A percentile compares a stretch with the other conserved stretches of the same genome.
These are phyloP conservation scores for Epinephelus fuscoguttatus DNA, from an alignment of 2,113 vertebrate species.

Conservation along the genomic window DNA sequence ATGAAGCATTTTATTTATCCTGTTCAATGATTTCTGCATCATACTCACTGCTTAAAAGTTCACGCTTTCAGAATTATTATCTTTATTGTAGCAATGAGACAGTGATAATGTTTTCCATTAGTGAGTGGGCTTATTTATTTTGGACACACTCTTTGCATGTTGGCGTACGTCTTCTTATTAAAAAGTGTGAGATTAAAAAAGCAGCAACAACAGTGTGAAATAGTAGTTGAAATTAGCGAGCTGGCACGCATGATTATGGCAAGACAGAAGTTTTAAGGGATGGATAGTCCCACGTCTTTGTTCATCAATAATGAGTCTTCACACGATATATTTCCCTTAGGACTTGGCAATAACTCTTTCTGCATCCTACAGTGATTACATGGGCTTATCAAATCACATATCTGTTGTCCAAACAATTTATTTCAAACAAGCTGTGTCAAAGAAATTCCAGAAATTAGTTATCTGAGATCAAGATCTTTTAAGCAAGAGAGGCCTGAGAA, in stretches of 20 bases:
- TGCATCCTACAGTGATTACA: background rate
- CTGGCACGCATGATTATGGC: slow-evolving; percentile 15
- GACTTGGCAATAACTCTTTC: background rate
- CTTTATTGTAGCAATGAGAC: background rate
- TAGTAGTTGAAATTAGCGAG: background rate
- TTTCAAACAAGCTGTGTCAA: background rate
- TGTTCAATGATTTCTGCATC: background rate
- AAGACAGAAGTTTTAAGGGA: background rate
- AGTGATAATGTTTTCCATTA: background rate
- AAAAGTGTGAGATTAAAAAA: slow-evolving; percentile 8
- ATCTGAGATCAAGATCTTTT: background rate
- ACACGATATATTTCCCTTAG: background rate
- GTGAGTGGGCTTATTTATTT: slow-evolving; percentile 2
- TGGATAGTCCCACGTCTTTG: background rate
- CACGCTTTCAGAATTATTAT: background rate
- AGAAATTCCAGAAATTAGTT: background rate
- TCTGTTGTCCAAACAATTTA: background rate
- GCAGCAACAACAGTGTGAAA: background rate
- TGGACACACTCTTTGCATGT: background rate
- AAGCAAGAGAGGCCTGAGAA: background rate
- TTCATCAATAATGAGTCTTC: background rate
- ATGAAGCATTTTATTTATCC: background rate
- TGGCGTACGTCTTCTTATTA: slow-evolving; percentile 1
- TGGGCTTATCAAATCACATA: background rate
- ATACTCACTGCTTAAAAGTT: background rate